Evolutionary conservation across 2,888 invertebrate genomes (phyloP).

Genomic region (Metopia argyrocephala): DNA sequence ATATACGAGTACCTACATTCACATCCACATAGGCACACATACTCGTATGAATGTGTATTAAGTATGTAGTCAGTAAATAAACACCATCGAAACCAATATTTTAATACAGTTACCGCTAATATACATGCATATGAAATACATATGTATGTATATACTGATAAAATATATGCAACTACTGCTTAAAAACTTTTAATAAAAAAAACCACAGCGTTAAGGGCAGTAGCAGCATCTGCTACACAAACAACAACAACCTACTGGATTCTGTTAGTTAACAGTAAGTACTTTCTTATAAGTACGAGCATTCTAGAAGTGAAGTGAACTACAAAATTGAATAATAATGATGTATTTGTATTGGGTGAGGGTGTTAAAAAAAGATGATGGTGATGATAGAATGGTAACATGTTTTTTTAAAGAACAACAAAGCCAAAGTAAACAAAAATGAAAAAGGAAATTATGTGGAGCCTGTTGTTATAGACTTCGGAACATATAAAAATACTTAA

Average conservation of each 20-base stretch:
- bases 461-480: too few relatives aligned
- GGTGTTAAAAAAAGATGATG: too few relatives aligned
- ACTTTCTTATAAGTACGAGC: too few relatives aligned
- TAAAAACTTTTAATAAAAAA: constrained; percentile 1
- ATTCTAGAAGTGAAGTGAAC: too few relatives aligned
- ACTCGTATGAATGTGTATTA: neutral
- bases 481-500: too few relatives aligned
- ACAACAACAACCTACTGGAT: neutral
- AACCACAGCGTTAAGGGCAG: neutral
- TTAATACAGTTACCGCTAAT: constrained; percentile 18
- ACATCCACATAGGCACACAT: neutral
- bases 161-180: too few relatives aligned
- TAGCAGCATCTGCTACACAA: neutral
- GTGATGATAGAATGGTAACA: constrained; percentile 47
- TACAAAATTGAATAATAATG: too few relatives aligned
- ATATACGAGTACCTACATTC: neutral
- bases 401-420: constrained; percentile 25
- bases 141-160: neutral
- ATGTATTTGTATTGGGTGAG: constrained; percentile 11
- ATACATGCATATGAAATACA: neutral
- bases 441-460: constrained; percentile 47
- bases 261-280: constrained; percentile 39
- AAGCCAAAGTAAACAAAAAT: neutral
- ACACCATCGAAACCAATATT: constrained; percentile 9
- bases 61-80: neutral